A percentile compares a stretch with the other conserved stretches of the same genome.
phyloP scores from a whole-genome alignment of 1,140 invertebrate genomes.

The Eupristina koningsbergeri region DNA sequence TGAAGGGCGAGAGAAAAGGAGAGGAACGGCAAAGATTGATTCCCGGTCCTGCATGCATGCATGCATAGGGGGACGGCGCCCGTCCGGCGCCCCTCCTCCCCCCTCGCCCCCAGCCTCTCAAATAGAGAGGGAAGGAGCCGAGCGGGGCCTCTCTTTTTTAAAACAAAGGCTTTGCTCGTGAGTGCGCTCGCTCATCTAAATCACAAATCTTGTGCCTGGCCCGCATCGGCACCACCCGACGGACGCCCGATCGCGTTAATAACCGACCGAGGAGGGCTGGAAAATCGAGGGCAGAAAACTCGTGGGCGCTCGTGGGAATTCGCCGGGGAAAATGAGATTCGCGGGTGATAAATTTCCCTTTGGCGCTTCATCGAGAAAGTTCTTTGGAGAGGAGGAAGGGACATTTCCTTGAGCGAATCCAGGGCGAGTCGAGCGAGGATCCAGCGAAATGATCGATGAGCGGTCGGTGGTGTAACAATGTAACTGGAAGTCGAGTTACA shows the following conservation, averaged over 20 bases:
- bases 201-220: slow-evolving; percentile 68
- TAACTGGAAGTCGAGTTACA: not conserved
- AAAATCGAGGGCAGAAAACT: not conserved
- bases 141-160: slow-evolving; percentile 17
- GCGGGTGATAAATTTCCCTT: not conserved
- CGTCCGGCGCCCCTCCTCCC: not conserved
- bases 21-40: slow-evolving; percentile 20
- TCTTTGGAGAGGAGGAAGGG: too few relatives aligned
- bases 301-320: not conserved
- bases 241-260: not conserved
- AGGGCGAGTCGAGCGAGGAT: not conserved
- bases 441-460: not conserved
- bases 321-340: not conserved
- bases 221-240: slow-evolving; percentile 62
- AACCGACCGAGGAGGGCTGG: not conserved
- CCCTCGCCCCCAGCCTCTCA: not conserved
- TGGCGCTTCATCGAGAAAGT: too few relatives aligned
- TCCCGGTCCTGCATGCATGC: slow-evolving; percentile 17
- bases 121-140: slow-evolving; percentile 17
- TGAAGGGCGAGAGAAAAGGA: slow-evolving; percentile 36
- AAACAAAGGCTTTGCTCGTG: slow-evolving; percentile 66
- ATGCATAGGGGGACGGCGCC: not conserved
- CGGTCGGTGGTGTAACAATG: too few relatives aligned
- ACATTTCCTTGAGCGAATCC: too few relatives aligned
- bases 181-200: slow-evolving; percentile 70